phyloP scores from a whole-genome alignment of 2,888 invertebrate species.

The Lepidochitona cinerea region DNA sequence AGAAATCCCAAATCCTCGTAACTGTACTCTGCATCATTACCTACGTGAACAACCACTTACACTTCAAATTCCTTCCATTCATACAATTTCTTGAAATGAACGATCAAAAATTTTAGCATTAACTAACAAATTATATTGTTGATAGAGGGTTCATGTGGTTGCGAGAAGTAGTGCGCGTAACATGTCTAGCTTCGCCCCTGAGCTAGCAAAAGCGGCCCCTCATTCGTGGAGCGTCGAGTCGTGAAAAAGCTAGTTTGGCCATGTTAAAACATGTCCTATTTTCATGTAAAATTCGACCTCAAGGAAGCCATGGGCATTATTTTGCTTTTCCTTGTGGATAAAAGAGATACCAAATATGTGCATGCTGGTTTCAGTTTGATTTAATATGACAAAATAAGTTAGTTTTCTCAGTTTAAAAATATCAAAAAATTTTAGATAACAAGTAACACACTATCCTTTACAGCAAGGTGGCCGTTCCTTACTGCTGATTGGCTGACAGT shows the following conservation, averaged over 20 bases:
- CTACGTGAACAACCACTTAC: neutral
- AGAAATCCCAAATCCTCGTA: neutral
- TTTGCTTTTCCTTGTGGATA: neutral
- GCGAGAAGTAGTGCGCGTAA: neutral
- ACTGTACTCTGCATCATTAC: neutral
- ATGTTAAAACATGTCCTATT: neutral
- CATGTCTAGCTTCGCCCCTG: neutral
- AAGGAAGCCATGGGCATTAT: neutral
- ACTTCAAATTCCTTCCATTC: no score
- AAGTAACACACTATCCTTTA: neutral
- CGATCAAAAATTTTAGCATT: no score
- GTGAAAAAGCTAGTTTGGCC: neutral
- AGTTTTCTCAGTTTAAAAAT: neutral
- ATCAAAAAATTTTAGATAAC: neutral
- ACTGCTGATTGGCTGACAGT: neutral
- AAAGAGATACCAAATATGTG: neutral
- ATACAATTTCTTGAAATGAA: no score
- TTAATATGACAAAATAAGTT: neutral
- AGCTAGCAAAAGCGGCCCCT: neutral
- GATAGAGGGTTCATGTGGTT: neutral
- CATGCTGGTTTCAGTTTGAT: neutral
- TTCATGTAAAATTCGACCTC: neutral
- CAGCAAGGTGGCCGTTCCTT: neutral
- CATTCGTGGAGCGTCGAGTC: conserved; percentile 4
- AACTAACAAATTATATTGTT: neutral